Base-by-base conservation (phyloP, 2,797 vertebrate species). In the Gastrophryne carolinensis region DNA sequence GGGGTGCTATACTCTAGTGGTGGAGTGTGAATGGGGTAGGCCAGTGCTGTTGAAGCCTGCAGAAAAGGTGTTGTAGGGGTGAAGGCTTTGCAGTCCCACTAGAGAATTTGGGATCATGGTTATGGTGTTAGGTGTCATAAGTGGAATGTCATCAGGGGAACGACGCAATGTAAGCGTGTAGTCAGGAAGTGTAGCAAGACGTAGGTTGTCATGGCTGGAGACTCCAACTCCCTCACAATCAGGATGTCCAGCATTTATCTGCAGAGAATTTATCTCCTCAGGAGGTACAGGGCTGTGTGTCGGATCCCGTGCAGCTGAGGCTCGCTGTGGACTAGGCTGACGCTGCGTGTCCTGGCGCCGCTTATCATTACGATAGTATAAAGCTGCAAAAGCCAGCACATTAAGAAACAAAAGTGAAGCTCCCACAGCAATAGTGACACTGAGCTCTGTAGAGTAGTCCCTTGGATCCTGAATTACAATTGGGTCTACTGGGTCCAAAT, bases 311-410 rank as follows among this genome's bases (percentile, higher is more conserved):
- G 93, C 75, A 1, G 91, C 78, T 9, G 92, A 92, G 30, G 50
- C 19, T 8, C 86, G 90, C 86, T 95, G 94, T 4, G 95, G 96
- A 86, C 97, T 99, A 73, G 94, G 92, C 83, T 95, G 96, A 52
- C 90, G 91, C 57, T 93, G 93, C 0, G 94, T 93, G 84, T 97
- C 97, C 86, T 98, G 96, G 12, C 95, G 92, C 32, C 95, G 91
- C 87, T 98, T 99, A 91, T 99, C 97, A 88, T 98, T 98, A 78
- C 97, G 95, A 86, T 98, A 99, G 86, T 98, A 99, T 70, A 99
- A 94, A 5, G 97, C 97, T 0, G 97, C 97, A 0, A 99, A 99
- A 26, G 97, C 97, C 82, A 99, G 86, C 29, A 98, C 96, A 0
- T 99, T 99, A 83, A 99, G 97, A 85, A 99, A 99, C 35, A 99